Base-by-base conservation (phyloP, 2,113 vertebrate genomes). In the Micromys minutus region DNA sequence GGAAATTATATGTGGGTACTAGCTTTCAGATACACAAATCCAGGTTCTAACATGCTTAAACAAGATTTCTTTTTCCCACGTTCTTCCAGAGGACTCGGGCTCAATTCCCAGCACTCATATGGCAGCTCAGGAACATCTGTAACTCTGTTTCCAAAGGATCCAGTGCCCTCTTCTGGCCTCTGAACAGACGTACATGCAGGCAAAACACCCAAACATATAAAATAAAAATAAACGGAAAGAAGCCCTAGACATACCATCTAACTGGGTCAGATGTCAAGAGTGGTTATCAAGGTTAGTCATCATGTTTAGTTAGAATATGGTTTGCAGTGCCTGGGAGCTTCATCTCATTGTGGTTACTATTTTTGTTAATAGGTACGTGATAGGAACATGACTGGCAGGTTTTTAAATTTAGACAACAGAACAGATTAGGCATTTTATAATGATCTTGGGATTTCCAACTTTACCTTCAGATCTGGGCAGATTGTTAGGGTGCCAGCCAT, bases 401-500 rank as follows among this genome's bases (percentile, higher is more conserved):
- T 61, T 89, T 89, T 24, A 16, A 29, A 63, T 88, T 92, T 29
- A 79, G 86, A 74, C 94, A 52, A 29, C 76, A 80, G 29, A 17
- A 61, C 39, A 69, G 52, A 77, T 83, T 92, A 77, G 57, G 36
- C 59, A 85, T 89, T 29, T 86, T 42, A 19, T 55, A 7, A 89
- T 52, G 5, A 9, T 34, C 36, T 74, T 34, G 87, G 76, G 15
- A 74, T 90, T 81, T 93, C 63, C 90, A 94, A 0, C 34, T 88
- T 67, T 55, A 42, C 52, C 16, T 65, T 76, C 45, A 59, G 19
- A 79, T 75, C 17, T 59, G 45, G 72, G 26, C n/a, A 89, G 72
- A 86, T 76, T 39, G 4, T 93, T 76, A 52, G 77, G 83, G 19
- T 85, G 87, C 81, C 10, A 79, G 57, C n/a, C 72, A 89, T 92